Evolutionary conservation across 2,113 vertebrate genomes (phyloP), one percentile per base, ranked within the genome.

Genomic region (Vulpes vulpes): DNA sequence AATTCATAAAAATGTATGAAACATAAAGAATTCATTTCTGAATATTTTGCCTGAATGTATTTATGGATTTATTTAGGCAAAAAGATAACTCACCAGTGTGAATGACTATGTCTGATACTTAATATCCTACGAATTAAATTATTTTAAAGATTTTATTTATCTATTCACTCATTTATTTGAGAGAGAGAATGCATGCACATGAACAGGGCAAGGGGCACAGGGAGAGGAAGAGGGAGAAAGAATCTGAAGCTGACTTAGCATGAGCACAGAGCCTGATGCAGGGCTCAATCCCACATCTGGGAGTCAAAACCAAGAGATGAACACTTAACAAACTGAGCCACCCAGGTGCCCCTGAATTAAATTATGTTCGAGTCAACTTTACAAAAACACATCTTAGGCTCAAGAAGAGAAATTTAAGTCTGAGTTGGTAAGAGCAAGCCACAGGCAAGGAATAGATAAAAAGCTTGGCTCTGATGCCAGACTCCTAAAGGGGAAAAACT

Each of bases 301-400:
- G 9, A n/a, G 65, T 16, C 15, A 17, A 69, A n/a, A 69, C 65
- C 65, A 69, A 69, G 65, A 69, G 65, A 3, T 1, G 65, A 19
- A 69, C 43, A 32, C 32, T 11, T 69, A n/a, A n/a, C 7, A 3
- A 32, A 69, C 65, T 69, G 32, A 69, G 65, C 65, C 16, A 69
- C 32, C 32, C 32, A 69, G 65, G 65, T n/a, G 65, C 65, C 8
- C 7, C 15, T 9, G 49, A 83, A 90, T 82, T 89, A 35, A 60
- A 73, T 35, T 84, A 93, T 69, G 59, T 87, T 59, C 65, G 74
- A 83, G 22, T 83, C 69, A 83, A n/a, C 19, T 83, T 90, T 76
- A 80, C 57, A 94, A 80, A 81, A 89, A 22, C 11, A 80, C 15
- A 74, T 84, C 38, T 74, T 74, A 62, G 30, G 20, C 82, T 71